Evolutionary conservation across 2,888 invertebrate genomes (phyloP).

Genomic region (Lycaena phlaeas): DNA sequence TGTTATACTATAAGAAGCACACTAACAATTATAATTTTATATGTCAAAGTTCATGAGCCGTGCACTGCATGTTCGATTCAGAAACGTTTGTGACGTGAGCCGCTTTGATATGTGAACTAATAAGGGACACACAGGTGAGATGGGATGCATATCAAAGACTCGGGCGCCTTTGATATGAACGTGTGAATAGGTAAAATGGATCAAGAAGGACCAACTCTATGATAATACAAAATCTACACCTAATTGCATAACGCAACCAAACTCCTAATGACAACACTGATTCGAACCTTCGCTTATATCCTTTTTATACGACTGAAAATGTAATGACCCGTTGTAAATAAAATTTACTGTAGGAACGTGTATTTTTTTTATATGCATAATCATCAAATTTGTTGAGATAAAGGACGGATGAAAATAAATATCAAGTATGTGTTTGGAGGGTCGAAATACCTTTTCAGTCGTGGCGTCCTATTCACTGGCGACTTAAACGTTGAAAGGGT

Average conservation of each 20-base stretch:
- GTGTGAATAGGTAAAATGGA: constrained; percentile 45
- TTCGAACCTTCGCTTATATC: constrained; percentile 9
- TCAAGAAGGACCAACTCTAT: constrained; percentile 39
- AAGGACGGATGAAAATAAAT: background rate
- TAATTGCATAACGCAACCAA: constrained; percentile 41
- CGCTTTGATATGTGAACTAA: constrained; percentile 16
- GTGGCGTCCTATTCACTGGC: constrained; percentile 29
- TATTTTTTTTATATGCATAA: background rate
- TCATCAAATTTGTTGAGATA: background rate
- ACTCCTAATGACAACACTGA: constrained; percentile 18
- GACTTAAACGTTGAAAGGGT: constrained; percentile 34
- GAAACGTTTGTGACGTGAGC: constrained; percentile 22
- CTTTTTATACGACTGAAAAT: constrained; percentile 5
- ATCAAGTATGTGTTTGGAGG: background rate
- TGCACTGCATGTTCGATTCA: constrained; percentile 33
- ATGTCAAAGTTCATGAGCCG: constrained; percentile 36
- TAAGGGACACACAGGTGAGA: constrained; percentile 17
- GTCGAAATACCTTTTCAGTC: constrained; percentile 23
- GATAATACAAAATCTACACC: constrained; percentile 33
- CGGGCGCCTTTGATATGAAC: constrained; percentile 13
- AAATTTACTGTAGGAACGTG: background rate
- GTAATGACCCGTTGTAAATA: background rate
- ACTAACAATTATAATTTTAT: constrained; percentile 19
- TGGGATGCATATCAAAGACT: constrained; percentile 14
- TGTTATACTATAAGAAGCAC: constrained; percentile 36